phyloP scores from a whole-genome alignment of 2,797 vertebrate species.

The Octomys mimax region DNA sequence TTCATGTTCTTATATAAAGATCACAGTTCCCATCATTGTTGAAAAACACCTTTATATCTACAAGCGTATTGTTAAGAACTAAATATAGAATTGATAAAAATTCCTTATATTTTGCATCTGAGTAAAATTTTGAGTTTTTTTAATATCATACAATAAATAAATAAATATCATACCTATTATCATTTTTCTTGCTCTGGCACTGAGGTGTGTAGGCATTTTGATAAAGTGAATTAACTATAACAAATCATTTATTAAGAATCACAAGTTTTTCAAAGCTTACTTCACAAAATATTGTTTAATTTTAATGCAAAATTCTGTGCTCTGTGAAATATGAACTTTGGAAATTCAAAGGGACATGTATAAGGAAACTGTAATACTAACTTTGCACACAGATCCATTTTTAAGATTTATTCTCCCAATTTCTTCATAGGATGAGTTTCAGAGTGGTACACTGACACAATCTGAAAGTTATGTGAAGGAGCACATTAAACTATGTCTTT shows the following conservation, averaged over 20 bases:
- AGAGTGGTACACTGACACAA: neutral
- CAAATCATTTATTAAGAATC: conserved; percentile 11
- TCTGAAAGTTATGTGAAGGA: neutral
- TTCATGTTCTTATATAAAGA: conserved; percentile 30
- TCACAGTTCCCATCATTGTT: neutral
- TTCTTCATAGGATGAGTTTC: neutral
- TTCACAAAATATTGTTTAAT: neutral
- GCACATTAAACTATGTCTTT: neutral
- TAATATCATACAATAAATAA: neutral
- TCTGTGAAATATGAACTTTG: neutral
- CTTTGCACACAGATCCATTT: neutral
- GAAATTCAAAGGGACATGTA: neutral
- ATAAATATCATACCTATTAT: neutral
- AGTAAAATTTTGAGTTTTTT: neutral
- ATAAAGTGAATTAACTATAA: neutral
- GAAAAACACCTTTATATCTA: neutral
- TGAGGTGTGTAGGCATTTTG: neutral
- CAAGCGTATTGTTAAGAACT: neutral
- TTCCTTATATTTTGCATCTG: neutral
- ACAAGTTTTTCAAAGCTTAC: neutral
- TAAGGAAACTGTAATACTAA: neutral
- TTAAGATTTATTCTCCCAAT: neutral
- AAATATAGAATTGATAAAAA: conserved; percentile 22
- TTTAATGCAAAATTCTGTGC: neutral
- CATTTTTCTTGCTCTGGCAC: neutral